phyloP scores from a whole-genome alignment of 2,888 invertebrate species.

The Tetragonula carbonaria region DNA sequence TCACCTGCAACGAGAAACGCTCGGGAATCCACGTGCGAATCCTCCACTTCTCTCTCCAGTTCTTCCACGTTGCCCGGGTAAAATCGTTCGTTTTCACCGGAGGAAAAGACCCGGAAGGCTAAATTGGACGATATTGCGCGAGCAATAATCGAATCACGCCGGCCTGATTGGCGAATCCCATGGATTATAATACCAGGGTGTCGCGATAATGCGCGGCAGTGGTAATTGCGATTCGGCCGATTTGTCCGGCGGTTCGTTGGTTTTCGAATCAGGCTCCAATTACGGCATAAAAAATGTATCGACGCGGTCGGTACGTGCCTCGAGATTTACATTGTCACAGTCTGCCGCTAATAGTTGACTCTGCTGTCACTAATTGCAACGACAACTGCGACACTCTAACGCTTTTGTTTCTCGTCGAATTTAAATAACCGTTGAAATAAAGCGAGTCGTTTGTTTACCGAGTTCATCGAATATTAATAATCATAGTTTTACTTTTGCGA shows the following conservation, averaged over 20 bases:
- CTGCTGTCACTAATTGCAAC: conserved; percentile 20
- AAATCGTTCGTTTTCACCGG: background rate
- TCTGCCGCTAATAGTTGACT: conserved; percentile 23
- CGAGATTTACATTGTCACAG: conserved; percentile 23
- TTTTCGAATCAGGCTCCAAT: conserved; percentile 50
- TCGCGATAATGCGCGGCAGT: conserved; percentile 11
- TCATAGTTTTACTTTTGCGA: too few species aligned
- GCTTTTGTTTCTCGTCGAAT: too few species aligned
- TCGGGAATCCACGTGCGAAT: background rate
- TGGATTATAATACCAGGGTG: conserved; percentile 45
- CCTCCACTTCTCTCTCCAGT: background rate
- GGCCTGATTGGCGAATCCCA: conserved; percentile 1
- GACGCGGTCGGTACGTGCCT: background rate
- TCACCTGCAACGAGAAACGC: background rate
- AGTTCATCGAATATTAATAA: too few species aligned
- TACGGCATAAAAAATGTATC: conserved; percentile 46
- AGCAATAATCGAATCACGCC: conserved; percentile 9
- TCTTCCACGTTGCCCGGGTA: background rate
- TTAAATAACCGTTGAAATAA: too few species aligned
- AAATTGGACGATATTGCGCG: background rate
- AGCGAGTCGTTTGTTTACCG: too few species aligned
- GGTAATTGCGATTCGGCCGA: conserved; percentile 47
- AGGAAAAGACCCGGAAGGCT: background rate
- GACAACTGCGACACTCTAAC: conserved; percentile 2
- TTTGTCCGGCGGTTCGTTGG: conserved; percentile 40